Base-by-base conservation (phyloP, 2,797 vertebrate species). In the Acanthiza pusilla region DNA sequence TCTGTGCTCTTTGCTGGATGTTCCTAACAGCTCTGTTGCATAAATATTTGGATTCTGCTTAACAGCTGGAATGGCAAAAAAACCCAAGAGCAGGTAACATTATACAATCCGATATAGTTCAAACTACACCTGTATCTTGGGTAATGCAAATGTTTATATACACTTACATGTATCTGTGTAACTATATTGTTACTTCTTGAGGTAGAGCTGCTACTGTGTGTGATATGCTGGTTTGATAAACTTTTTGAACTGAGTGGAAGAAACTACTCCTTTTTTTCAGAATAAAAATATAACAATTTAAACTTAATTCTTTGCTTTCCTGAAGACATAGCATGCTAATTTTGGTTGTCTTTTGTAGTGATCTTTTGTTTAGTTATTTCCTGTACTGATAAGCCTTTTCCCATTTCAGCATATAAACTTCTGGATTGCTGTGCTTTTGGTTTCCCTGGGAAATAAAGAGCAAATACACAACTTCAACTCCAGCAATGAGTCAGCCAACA, bases 21-120 rank as follows among this genome's bases (percentile, higher is more conserved):
- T 29, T 91, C 70, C n/a, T 61, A 2, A 54, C 42, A 70, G 63
- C 17, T 68, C 20, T 81, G 16, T 74, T 6, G 5, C 10, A 51
- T 67, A 68, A 88, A 73, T 73, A 63, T 71, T 60, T 74, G 67
- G 36, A 40, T 81, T 89, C 34, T 76, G 34, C 34, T 6, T 70
- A 76, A 62, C 34, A 85, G 7, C 16, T 79, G 51, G n/a, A 88
- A 81, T 45, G 19, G 23, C n/a, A 84, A 85, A 95, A 66, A 76
- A 82, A 73, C 11, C 1, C 1, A 4, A 83, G 38, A 50, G 32
- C 40, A 62, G 27, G 34, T 61, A 76, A 40, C 1, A 25, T 62
- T 82, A 53, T 71, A 71, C 47, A 61, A 47, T 27, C 47, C 48
- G 16, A 19, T 34, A 45, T 30, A 91, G 83, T 55, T 43, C 42